Evolutionary conservation across 2,888 invertebrate genomes (phyloP).

Genomic region (Brachypalpus laphriformis): DNA sequence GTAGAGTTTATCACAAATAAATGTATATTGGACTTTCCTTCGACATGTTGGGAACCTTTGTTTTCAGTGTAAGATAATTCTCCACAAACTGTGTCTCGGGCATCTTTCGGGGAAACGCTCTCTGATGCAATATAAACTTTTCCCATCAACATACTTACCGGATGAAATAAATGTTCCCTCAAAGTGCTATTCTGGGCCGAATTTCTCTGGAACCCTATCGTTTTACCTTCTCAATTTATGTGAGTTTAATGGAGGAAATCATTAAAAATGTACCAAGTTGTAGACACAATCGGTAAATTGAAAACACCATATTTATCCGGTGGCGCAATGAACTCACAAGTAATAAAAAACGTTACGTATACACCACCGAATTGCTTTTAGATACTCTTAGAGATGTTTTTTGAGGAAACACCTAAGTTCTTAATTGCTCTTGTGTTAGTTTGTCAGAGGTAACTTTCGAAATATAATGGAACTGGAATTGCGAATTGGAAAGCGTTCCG

Average conservation of each 20-base stretch:
- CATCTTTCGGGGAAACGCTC: background rate
- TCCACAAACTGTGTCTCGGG: background rate
- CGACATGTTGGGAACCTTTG: background rate
- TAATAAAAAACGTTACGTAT: constrained; percentile 1
- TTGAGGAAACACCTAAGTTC: too few species aligned
- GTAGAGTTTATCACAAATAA: background rate
- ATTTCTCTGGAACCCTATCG: background rate
- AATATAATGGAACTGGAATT: too few species aligned
- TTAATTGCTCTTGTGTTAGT: too few species aligned
- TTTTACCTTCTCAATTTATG: constrained; percentile 1
- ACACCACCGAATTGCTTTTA: background rate
- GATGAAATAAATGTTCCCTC: background rate
- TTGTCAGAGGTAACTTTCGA: too few species aligned
- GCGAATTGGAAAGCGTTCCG: too few species aligned
- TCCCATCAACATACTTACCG: background rate
- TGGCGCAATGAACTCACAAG: background rate
- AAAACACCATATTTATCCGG: background rate
- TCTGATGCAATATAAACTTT: constrained; percentile 13
- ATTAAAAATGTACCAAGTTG: constrained; percentile 11
- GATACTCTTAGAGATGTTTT: background rate
- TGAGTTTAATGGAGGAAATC: background rate
- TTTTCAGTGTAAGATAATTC: background rate
- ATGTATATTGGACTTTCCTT: background rate
- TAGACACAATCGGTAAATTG: background rate
- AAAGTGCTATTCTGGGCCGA: background rate